Conservation (phyloP, 2,113 vertebrate genomes). For the Cebus imitator region DNA sequence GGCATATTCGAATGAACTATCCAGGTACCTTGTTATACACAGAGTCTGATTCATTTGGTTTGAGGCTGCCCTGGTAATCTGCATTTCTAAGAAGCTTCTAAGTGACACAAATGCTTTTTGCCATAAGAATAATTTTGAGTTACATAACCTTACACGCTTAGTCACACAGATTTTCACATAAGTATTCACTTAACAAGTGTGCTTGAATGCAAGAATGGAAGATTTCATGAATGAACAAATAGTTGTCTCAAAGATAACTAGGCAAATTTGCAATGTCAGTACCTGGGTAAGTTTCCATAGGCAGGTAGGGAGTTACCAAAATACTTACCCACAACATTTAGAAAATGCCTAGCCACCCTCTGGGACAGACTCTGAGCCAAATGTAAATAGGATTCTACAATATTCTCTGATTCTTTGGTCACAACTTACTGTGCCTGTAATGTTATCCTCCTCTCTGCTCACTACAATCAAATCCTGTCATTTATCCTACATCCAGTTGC, state of each 20-base stretch:
- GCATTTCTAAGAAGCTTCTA: not conserved
- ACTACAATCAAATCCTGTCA: not conserved
- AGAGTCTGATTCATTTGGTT: not conserved
- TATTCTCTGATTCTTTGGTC: not conserved
- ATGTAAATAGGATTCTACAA: not conserved
- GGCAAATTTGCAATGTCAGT: not conserved
- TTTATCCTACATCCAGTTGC: not conserved
- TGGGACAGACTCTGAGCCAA: not conserved
- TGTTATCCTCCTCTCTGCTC: not conserved
- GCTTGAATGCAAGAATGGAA: not conserved
- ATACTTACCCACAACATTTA: not conserved
- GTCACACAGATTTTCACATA: conserved; percentile 3
- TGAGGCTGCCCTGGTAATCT: not conserved
- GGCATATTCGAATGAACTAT: not conserved
- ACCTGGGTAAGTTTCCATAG: not conserved
- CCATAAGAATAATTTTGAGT: not conserved
- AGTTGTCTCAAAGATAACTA: conserved; percentile 21
- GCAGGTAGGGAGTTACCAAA: not conserved
- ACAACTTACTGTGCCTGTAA: not conserved
- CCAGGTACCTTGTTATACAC: not conserved
- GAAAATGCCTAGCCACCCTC: not conserved
- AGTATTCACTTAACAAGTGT: conserved; percentile 6
- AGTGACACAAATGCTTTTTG: not conserved
- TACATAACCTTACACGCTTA: not conserved
- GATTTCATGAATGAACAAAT: conserved; percentile 16